These are phyloP conservation scores for Noctua pronuba DNA, from an alignment of 2,888 invertebrate genomes.

Conservation along the genomic window DNA sequence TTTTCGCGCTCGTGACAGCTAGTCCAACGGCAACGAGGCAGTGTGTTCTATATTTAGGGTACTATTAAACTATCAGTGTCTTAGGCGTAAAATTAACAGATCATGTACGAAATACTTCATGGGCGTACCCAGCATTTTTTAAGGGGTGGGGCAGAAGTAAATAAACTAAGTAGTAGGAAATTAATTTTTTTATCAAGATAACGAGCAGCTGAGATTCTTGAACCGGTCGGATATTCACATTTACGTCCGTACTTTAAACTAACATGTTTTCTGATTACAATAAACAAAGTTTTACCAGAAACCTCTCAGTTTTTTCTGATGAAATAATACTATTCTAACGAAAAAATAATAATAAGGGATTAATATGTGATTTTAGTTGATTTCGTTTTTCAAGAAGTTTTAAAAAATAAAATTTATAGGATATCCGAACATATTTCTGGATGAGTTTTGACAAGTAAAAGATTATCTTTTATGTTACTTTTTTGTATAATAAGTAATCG, in stretches of 20 bases:
- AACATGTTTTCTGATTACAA: neutral
- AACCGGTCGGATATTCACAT: constrained; percentile 46
- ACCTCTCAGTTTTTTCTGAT: neutral
- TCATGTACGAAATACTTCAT: too few relatives aligned
- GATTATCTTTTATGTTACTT: neutral
- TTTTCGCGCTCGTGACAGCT: too few relatives aligned
- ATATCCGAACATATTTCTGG: constrained; percentile 34
- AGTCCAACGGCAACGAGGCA: too few relatives aligned
- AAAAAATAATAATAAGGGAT: neutral
- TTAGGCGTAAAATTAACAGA: too few relatives aligned
- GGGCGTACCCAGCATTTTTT: too few relatives aligned
- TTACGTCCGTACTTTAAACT: neutral
- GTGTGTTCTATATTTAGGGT: too few relatives aligned
- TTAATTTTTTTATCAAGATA: constrained; percentile 51
- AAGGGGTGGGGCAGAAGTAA: too few relatives aligned
- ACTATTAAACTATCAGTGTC: too few relatives aligned
- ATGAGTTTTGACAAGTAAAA: neutral
- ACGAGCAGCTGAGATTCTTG: constrained; percentile 58
- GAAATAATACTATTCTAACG: neutral
- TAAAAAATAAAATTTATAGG: neutral
- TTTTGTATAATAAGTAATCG: neutral
- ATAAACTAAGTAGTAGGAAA: too few relatives aligned
- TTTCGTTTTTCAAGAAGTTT: too few relatives aligned
- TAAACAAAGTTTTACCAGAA: neutral
- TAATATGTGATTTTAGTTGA: neutral